phyloP scores from a whole-genome alignment of 2,797 vertebrate species.

The Sebastes itinus region DNA sequence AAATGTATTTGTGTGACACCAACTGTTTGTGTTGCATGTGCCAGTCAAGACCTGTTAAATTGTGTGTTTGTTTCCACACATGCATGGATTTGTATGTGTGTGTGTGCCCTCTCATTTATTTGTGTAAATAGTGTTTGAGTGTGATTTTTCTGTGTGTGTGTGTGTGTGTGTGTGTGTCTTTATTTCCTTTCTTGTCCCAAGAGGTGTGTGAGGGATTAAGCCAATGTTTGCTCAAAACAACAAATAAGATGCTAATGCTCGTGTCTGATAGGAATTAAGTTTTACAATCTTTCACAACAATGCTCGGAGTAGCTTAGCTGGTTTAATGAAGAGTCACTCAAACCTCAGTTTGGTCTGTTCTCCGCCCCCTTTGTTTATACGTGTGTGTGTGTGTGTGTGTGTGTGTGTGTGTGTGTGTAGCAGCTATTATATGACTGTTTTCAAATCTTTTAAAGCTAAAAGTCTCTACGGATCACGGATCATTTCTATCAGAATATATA shows the following conservation, averaged over 20 bases:
- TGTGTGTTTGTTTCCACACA: not conserved
- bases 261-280: slow-evolving; percentile 17
- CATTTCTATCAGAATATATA: not conserved
- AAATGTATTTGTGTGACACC: not conserved
- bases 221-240: slow-evolving; percentile 17
- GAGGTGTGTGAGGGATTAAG: slow-evolving; percentile 21
- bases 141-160: not conserved
- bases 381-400: not conserved
- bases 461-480: not conserved
- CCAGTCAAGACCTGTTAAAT: not conserved
- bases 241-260: slow-evolving; percentile 8
- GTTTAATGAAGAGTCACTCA: not conserved
- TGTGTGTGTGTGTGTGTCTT: not conserved
- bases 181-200: slow-evolving; percentile 2
- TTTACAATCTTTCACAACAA: slow-evolving; percentile 3
- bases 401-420: not conserved
- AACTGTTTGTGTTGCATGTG: not conserved
- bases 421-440: not conserved
- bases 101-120: not conserved
- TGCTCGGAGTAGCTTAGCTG: not conserved
- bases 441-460: not conserved
- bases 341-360: not conserved
- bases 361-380: not conserved
- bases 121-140: not conserved
- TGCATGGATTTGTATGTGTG: not conserved